A percentile compares a stretch with the other conserved stretches of the same genome.
Conservation (phyloP, 2,888 invertebrate genomes). For the Catocala sponsa region DNA sequence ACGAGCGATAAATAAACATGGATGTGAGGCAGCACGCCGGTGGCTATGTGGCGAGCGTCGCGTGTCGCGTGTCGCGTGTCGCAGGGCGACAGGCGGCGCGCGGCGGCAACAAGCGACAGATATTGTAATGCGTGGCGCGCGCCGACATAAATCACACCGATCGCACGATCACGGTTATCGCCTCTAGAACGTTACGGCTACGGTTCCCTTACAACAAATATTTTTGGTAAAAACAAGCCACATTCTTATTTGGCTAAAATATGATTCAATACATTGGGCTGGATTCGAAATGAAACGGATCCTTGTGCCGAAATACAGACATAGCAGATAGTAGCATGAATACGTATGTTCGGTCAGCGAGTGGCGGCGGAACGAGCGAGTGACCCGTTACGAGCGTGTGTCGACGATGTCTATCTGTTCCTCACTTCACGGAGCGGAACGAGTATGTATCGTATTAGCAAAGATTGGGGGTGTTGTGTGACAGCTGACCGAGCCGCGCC, state of each 20-base stretch:
- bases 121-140: constrained; percentile 2
- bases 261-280: not conserved
- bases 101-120: constrained; percentile 4
- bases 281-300: constrained; percentile 6
- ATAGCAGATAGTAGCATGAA: not conserved
- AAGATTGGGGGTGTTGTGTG: constrained; percentile 4
- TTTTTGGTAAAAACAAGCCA: not conserved
- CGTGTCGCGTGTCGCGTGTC: not conserved
- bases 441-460: constrained; percentile 8
- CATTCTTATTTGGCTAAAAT: constrained; percentile 4
- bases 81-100: not conserved
- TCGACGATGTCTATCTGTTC: too few species aligned
- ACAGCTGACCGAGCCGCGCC: constrained; percentile 4
- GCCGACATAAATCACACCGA: constrained; percentile 12
- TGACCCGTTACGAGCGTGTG: too few species aligned
- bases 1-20: constrained; percentile 39
- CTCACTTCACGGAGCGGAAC: not conserved
- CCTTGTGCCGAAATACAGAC: not conserved
- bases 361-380: too few species aligned
- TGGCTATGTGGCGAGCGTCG: constrained; percentile 9
- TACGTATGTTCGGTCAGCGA: too few species aligned
- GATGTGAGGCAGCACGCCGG: constrained; percentile 5
- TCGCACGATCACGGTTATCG: constrained; percentile 11
- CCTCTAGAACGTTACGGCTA: constrained; percentile 1
- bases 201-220: not conserved